phyloP scores from a whole-genome alignment of 2,113 vertebrate species.

The Lycaon pictus region DNA sequence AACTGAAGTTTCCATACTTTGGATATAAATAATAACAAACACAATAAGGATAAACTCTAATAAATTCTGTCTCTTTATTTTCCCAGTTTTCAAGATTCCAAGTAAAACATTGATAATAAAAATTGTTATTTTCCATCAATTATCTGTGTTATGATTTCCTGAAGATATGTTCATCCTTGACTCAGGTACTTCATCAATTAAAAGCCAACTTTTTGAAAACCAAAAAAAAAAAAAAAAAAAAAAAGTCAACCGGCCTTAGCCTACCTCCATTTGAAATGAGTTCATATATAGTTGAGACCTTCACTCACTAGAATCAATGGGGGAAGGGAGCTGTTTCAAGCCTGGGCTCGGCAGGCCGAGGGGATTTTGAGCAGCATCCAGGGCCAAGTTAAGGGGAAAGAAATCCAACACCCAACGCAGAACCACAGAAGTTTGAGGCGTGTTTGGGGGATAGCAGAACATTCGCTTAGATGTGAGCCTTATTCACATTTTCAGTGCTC shows the following conservation, averaged over 20 bases:
- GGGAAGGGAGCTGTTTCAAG: background rate
- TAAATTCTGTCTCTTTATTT: background rate
- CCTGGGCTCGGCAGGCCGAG: background rate
- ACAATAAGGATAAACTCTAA: background rate
- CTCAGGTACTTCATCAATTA: background rate
- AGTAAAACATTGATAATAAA: background rate
- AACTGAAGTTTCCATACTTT: background rate
- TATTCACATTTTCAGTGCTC: conserved; percentile 18
- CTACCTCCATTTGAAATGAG: background rate
- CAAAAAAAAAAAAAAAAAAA: too few species aligned
- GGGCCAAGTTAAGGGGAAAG: background rate
- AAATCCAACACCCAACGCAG: background rate
- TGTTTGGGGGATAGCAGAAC: conserved; percentile 18
- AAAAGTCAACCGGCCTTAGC: background rate
- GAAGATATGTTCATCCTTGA: background rate
- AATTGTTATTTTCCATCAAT: background rate
- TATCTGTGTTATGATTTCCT: background rate
- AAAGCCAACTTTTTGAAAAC: background rate
- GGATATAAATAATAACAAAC: background rate
- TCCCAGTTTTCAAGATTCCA: background rate
- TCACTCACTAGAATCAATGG: background rate
- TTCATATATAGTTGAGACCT: background rate
- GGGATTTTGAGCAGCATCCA: background rate
- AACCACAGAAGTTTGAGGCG: background rate
- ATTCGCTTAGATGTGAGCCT: background rate